Conservation (phyloP, 2,797 vertebrate species). For the Salarias fasciatus region DNA sequence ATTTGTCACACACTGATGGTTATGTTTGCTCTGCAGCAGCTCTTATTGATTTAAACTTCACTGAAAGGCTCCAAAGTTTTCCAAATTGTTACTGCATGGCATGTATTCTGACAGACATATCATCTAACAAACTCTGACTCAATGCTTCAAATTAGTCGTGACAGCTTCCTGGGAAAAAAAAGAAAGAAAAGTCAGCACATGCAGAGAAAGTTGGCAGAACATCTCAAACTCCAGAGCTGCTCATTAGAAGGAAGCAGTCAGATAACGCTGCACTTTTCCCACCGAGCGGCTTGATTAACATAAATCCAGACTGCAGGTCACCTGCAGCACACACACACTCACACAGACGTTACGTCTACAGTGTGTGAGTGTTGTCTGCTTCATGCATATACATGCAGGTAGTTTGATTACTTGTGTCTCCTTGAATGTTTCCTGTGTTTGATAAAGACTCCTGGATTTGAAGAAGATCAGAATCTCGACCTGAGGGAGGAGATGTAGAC, state of each 20-base stretch:
- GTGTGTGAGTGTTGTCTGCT: too few species aligned
- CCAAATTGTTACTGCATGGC: too few species aligned
- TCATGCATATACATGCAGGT: too few species aligned
- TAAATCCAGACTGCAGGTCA: too few species aligned
- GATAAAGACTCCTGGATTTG: neutral
- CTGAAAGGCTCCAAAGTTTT: too few species aligned
- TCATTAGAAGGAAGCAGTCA: constrained; percentile 35
- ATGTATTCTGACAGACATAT: constrained; percentile 5
- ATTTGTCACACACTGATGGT: too few species aligned
- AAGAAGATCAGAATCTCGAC: neutral
- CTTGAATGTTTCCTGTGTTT: constrained; percentile 5
- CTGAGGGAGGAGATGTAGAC: constrained; percentile 21
- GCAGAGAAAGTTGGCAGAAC: constrained; percentile 27
- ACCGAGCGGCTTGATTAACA: constrained; percentile 11
- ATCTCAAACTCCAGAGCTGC: constrained; percentile 21
- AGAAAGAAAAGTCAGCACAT: constrained; percentile 5
- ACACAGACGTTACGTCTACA: too few species aligned
- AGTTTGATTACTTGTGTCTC: too few species aligned
- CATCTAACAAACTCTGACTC: constrained; percentile 21
- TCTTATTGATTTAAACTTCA: too few species aligned
- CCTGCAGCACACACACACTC: too few species aligned
- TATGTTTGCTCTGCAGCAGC: too few species aligned
- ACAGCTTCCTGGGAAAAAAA: constrained; percentile 32
- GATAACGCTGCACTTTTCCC: constrained; percentile 28
- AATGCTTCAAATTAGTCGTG: constrained; percentile 32